These are phyloP conservation scores for Drosophila helvetica DNA, from an alignment of 2,888 invertebrate species.

Conservation along the genomic window DNA sequence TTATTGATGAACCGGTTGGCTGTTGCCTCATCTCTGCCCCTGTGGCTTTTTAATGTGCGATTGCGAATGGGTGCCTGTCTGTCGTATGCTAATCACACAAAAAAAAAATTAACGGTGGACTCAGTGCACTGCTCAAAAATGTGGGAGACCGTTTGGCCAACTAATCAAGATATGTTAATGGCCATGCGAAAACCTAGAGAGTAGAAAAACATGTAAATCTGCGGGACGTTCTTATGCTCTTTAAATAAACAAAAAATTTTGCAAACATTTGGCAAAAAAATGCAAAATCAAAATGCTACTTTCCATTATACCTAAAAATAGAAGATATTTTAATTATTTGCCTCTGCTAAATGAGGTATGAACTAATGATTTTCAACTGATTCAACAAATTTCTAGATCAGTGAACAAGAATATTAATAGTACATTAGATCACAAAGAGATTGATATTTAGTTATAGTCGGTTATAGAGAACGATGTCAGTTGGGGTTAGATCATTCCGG, in stretches of 20 bases:
- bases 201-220: too few species aligned
- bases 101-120: not conserved
- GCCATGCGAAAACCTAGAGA: conserved; percentile 1
- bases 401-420: not conserved
- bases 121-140: conserved; percentile 22
- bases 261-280: too few species aligned
- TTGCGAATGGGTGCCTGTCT: conserved; percentile 13
- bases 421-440: not conserved
- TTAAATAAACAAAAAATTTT: too few species aligned
- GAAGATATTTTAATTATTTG: not conserved
- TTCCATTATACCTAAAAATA: not conserved
- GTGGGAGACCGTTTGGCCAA: not conserved
- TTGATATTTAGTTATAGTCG: not conserved
- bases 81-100: conserved; percentile 29
- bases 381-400: not conserved
- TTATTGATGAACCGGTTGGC: conserved; percentile 20
- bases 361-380: not conserved
- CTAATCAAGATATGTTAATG: conserved; percentile 10
- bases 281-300: too few species aligned
- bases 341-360: not conserved
- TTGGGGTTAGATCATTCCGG: not conserved
- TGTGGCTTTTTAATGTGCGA: conserved; percentile 16
- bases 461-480: not conserved
- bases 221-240: too few species aligned
- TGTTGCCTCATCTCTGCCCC: conserved; percentile 19